Evolutionary conservation across 2,888 invertebrate genomes (phyloP).

Genomic region (Steromphala cineraria): DNA sequence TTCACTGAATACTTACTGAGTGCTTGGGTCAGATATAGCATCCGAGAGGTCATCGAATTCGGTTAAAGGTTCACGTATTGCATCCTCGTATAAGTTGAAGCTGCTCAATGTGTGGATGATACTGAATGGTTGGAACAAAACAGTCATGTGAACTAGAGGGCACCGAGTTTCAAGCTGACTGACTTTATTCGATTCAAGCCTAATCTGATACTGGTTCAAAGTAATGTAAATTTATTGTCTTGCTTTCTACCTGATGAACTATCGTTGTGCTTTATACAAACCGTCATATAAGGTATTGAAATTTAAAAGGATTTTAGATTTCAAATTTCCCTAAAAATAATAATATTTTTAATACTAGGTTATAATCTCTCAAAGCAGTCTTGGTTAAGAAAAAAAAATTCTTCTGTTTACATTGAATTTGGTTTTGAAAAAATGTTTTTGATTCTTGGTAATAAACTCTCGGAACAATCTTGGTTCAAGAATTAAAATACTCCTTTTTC

Average conservation of each 20-base stretch:
- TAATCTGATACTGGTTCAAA: too few relatives aligned
- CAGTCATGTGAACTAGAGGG: background rate
- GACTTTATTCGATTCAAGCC: background rate
- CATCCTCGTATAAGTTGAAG: conserved; percentile 78
- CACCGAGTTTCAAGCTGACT: background rate
- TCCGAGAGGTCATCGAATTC: conserved; percentile 76
- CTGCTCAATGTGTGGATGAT: conserved; percentile 77
- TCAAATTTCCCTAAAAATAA: background rate
- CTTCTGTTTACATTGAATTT: background rate
- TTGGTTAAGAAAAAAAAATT: background rate
- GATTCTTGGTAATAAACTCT: background rate
- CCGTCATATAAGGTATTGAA: too few relatives aligned
- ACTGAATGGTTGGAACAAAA: conserved; percentile 60
- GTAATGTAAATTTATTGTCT: too few relatives aligned
- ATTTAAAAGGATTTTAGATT: too few relatives aligned
- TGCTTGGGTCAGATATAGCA: conserved; percentile 78
- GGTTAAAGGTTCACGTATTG: conserved; percentile 75
- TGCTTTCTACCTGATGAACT: too few relatives aligned
- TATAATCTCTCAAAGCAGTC: background rate
- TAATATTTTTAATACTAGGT: background rate
- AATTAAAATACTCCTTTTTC: background rate
- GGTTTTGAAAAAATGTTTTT: background rate
- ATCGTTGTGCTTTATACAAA: too few relatives aligned
- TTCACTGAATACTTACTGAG: conserved; percentile 76
- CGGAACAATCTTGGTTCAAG: background rate